Conservation (phyloP, 2,113 vertebrate species). For the Seriola rivoliana region DNA sequence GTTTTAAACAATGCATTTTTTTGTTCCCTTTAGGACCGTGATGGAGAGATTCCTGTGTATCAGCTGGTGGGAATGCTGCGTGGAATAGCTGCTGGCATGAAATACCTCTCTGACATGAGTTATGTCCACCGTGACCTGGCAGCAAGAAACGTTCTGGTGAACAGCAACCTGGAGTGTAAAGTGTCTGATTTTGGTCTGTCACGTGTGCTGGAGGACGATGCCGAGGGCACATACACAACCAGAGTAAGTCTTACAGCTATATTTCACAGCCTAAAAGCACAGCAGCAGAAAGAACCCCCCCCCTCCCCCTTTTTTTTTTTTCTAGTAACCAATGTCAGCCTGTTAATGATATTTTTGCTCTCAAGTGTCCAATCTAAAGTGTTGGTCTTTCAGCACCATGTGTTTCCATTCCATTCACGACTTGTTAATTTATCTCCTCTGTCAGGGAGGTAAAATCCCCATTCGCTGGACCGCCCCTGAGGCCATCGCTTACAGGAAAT, state of each 20-base stretch:
- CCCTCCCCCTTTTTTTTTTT: not conserved
- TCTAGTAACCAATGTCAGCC: conserved; percentile 16
- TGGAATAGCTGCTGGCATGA: conserved; percentile 95
- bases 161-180: conserved; percentile 95
- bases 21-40: conserved; percentile 87
- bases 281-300: not conserved
- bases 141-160: conserved; percentile 95
- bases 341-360: conserved; percentile 44
- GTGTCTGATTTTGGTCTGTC: conserved; percentile 97
- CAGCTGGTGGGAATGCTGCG: conserved; percentile 94
- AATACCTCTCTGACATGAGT: conserved; percentile 96
- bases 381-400: conserved; percentile 49
- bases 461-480: conserved; percentile 98
- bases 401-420: conserved; percentile 52
- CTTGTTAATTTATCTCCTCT: conserved; percentile 54
- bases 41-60: conserved; percentile 89
- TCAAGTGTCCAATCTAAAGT: conserved; percentile 34
- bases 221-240: conserved; percentile 97
- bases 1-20: not conserved
- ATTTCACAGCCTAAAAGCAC: conserved; percentile 5
- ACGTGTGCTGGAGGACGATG: conserved; percentile 93
- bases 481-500: conserved; percentile 96
- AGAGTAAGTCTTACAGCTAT: conserved; percentile 86
- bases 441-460: conserved; percentile 96
- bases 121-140: conserved; percentile 97